Evolutionary conservation across 2,888 invertebrate species (phyloP), one percentile per base, ranked within the genome.

Genomic region (Leucania comma): DNA sequence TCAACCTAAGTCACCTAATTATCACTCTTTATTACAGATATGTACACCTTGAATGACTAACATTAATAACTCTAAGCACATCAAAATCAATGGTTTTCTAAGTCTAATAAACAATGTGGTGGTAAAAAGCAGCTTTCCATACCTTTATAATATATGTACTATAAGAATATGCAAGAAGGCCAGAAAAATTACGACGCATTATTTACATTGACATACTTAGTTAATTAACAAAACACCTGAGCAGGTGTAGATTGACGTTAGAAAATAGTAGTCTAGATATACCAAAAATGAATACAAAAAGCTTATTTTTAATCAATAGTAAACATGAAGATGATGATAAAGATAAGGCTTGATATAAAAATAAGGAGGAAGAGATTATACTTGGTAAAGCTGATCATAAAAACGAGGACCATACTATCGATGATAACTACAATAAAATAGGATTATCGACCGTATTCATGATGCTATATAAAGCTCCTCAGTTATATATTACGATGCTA

Each of bases 111-210:
- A 66, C 50, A 64, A 53, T 22, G 20, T 68, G 29, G 51, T 60
- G 42, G n/a, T 26, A 22, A 71, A 58, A 68, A 42, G 5, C 60
- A 72, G 48, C 59, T 68, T 57, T 70, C 35, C 46, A 10, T 59
- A 10, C n/a, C 64, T 68, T 65, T 72, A 29, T 65, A 70, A 54
- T 73, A 79, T 80, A 64, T 59, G n/a, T n/a, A n/a, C n/a, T 51
- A 12, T 32, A 58, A 10, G 29, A 32, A 61, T 42, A 65, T 65
- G 62, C 35, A 5, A 76, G 35, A 80, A 69, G 71, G 54, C 56
- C 61, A 75, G 59, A 64, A 65, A 78, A 84, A 84, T 73, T 84
- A 82, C 81, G 67, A 70, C 29, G 67, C 62, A 82, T 85, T 85
- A 76, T 67, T 82, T 68, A 82, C 73, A 73, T 76, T 70, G 62